These are phyloP conservation scores for Heliothis peltigera DNA, from an alignment of 2,888 invertebrate genomes.

Conservation along the genomic window DNA sequence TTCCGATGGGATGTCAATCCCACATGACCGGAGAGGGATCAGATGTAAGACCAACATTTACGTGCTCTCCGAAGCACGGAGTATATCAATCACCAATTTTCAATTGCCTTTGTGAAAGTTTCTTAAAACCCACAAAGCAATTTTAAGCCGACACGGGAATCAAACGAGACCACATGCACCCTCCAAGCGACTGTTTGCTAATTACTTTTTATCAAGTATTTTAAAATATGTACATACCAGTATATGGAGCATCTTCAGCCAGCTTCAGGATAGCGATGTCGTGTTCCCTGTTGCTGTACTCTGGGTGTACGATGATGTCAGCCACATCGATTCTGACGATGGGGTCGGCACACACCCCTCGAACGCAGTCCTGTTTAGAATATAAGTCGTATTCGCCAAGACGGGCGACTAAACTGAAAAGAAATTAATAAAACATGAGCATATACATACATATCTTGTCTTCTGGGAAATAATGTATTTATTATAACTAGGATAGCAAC, in stretches of 20 bases:
- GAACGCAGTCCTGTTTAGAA: slow-evolving; percentile 67
- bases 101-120: no score
- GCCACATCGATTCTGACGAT: slow-evolving; percentile 52
- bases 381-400: slow-evolving; percentile 76
- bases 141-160: no score
- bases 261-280: slow-evolving; percentile 73
- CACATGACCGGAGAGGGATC: no score
- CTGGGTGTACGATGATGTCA: slow-evolving; percentile 61
- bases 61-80: no score
- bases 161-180: no score
- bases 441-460: no score
- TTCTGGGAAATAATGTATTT: neutral
- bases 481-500: neutral
- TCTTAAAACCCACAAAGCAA: no score
- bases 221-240: slow-evolving; percentile 62
- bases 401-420: slow-evolving; percentile 67
- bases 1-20: no score
- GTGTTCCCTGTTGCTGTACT: slow-evolving; percentile 60
- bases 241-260: slow-evolving; percentile 66
- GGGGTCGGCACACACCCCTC: slow-evolving; percentile 62
- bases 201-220: no score
- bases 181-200: no score
- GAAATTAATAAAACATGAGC: slow-evolving; percentile 13
- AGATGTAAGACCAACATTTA: no score
- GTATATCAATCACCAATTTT: no score